phyloP scores from a whole-genome alignment of 2,113 vertebrate genomes.

The Pelecanus crispus region DNA sequence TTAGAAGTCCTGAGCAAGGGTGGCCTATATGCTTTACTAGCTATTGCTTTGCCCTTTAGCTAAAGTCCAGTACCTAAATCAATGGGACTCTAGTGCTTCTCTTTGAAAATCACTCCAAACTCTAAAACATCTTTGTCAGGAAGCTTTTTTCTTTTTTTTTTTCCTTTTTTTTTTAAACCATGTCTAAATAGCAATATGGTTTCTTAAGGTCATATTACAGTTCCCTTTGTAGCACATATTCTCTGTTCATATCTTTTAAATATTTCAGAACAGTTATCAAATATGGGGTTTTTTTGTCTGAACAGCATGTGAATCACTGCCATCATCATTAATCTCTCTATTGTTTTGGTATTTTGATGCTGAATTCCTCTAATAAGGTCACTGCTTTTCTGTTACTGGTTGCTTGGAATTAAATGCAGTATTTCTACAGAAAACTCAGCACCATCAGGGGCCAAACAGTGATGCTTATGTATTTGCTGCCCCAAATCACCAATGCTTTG shows the following conservation, averaged over 20 bases:
- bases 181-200: not conserved
- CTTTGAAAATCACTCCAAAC: conserved; percentile 6
- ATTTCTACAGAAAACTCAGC: not conserved
- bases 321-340: not conserved
- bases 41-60: conserved; percentile 47
- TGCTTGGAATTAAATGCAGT: not conserved
- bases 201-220: not conserved
- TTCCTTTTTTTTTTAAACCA: not conserved
- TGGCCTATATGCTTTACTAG: not conserved
- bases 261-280: not conserved
- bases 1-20: conserved; percentile 23
- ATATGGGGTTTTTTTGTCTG: not conserved
- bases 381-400: not conserved
- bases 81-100: not conserved
- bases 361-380: conserved; percentile 2
- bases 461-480: not conserved
- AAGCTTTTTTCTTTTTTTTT: not conserved
- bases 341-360: not conserved
- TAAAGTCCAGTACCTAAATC: conserved; percentile 44
- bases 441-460: rapidly evolving
- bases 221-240: not conserved
- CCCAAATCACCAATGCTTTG: not conserved
- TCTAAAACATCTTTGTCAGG: not conserved
- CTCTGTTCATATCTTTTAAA: not conserved
- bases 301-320: not conserved